Evolutionary conservation across 2,888 invertebrate genomes (phyloP).

Genomic region (Itoplectis maculator): DNA sequence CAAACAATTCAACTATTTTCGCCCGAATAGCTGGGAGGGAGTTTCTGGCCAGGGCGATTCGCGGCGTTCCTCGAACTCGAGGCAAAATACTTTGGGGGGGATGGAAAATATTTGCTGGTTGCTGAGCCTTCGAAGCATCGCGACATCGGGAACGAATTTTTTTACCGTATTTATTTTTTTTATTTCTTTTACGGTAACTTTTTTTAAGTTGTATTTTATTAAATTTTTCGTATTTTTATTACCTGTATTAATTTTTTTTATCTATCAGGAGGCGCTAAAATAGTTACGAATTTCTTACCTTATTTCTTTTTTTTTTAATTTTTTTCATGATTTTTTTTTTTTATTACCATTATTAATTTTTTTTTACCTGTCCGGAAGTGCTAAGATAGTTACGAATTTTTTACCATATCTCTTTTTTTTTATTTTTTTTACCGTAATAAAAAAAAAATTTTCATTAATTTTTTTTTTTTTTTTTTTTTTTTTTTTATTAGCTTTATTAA

Average conservation of each 20-base stretch:
- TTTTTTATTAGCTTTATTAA: no score
- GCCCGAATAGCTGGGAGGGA: constrained; percentile 26
- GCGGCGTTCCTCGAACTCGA: neutral
- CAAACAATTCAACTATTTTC: neutral
- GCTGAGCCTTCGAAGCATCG: neutral
- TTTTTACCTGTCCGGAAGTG: neutral
- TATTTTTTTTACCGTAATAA: no score
- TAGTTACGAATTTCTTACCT: neutral
- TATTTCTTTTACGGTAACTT: no score
- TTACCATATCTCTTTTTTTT: neutral
- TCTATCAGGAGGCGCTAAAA: neutral
- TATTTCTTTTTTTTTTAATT: neutral
- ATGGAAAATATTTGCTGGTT: neutral
- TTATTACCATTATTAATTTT: no score
- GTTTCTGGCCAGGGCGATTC: constrained; percentile 44
- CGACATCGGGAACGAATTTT: constrained; percentile 3
- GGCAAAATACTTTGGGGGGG: neutral
- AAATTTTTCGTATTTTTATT: no score
- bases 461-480: no score
- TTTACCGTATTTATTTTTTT: no score
- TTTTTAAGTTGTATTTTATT: neutral
- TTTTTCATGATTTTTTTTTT: no score
- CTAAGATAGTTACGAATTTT: neutral
- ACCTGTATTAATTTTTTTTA: no score
- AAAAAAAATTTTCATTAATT: no score